Percentiles rank a stretch among this genome's conserved stretches.
Conservation (phyloP, 2,797 vertebrate genomes). For the Myotis vivesi region DNA sequence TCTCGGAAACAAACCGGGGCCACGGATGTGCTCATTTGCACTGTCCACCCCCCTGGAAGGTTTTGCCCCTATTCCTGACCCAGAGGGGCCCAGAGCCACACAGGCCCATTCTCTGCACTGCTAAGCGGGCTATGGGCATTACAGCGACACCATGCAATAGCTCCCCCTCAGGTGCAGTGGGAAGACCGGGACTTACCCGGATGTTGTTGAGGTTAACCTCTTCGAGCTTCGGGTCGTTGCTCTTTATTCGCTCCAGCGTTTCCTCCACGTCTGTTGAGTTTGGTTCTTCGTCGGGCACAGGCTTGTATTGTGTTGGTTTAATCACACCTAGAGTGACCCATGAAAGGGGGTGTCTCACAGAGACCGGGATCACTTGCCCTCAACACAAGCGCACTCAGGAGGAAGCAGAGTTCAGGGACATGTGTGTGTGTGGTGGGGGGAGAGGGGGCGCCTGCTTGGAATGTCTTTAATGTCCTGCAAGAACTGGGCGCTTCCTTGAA, state of each 20-base stretch:
- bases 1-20: not conserved
- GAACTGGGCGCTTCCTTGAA: not conserved
- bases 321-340: conserved; percentile 87
- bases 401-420: not conserved
- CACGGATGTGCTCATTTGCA: not conserved
- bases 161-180: not conserved
- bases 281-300: conserved; percentile 95
- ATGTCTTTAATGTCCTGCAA: not conserved
- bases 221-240: conserved; percentile 93
- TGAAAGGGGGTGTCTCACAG: not conserved
- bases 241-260: conserved; percentile 91
- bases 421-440: too few species aligned
- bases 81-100: not conserved
- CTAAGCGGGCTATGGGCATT: not conserved
- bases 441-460: not conserved
- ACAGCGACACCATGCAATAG: not conserved
- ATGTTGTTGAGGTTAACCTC: conserved; percentile 99
- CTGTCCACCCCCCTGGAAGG: not conserved
- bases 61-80: not conserved
- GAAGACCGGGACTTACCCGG: conserved; percentile 83
- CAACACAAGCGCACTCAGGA: not conserved
- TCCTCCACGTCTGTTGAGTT: conserved; percentile 96
- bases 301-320: conserved; percentile 97
- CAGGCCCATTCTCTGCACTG: not conserved
- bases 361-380: not conserved